Percentiles rank a stretch among this genome's conserved stretches.
Evolutionary conservation across 2,888 invertebrate species (phyloP).

Genomic region (Schrankia costaestrigalis): DNA sequence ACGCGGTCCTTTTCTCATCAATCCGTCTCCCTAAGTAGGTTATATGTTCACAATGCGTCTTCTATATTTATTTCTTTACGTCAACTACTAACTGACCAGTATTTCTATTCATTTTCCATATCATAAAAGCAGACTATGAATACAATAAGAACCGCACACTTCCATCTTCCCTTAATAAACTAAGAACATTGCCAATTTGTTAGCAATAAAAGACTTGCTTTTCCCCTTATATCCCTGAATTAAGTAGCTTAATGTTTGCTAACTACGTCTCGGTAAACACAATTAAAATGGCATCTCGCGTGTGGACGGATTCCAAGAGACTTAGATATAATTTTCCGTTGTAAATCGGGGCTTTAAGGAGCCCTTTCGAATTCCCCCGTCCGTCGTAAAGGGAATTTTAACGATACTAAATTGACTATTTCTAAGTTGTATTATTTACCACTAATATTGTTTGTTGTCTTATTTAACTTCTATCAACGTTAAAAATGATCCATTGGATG

Average conservation of each 20-base stretch:
- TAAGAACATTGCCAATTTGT: slow-evolving; percentile 33
- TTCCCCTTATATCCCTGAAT: slow-evolving; percentile 43
- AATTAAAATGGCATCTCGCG: slow-evolving; percentile 70
- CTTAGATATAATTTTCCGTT: slow-evolving; percentile 65
- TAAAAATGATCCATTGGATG: too few species aligned
- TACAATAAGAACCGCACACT: not conserved
- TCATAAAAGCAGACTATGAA: too few species aligned
- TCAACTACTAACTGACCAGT: too few species aligned
- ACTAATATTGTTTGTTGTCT: slow-evolving; percentile 18
- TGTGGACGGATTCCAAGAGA: slow-evolving; percentile 60
- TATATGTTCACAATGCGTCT: too few species aligned
- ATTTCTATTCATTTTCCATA: too few species aligned
- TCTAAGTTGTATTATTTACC: slow-evolving; percentile 20
- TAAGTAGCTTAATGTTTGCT: slow-evolving; percentile 61
- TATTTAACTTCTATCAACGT: too few species aligned
- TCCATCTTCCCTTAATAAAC: slow-evolving; percentile 18
- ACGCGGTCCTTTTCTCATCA: too few species aligned
- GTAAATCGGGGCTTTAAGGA: slow-evolving; percentile 60
- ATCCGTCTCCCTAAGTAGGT: too few species aligned
- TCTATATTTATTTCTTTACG: too few species aligned
- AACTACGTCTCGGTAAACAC: slow-evolving; percentile 67
- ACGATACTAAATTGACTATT: slow-evolving; percentile 38
- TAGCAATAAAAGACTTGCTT: slow-evolving; percentile 39
- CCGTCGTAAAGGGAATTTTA: slow-evolving; percentile 50
- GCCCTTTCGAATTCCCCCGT: slow-evolving; percentile 51